Evolutionary conservation across 2,113 vertebrate genomes (phyloP), one percentile per base, ranked within the genome.

Genomic region (Corapipo altera): DNA sequence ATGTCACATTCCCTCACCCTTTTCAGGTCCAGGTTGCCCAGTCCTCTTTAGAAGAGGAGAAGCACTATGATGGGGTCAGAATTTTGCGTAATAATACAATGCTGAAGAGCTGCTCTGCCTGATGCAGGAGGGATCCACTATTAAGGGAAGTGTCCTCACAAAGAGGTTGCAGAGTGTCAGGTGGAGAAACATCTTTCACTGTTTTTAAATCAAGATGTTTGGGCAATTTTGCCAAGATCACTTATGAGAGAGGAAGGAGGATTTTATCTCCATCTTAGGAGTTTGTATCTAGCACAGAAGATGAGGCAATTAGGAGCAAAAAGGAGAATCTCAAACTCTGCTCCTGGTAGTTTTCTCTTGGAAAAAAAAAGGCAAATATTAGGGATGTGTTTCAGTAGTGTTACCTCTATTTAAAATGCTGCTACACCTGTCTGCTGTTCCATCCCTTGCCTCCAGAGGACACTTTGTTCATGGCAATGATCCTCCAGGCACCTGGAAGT

Each of bases 331-430:
- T 44, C 33, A 49, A 64, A 51, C 21, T 86, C 51, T 58, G 32
- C 4, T 70, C 2, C 16, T 39, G 12, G 24, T 6, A 26, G 11
- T 33, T 57, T 70, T 43, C 27, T 43, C 13, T 9, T 27, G 11
- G 5, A 12, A 49, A 79, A 57, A 28, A 43, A 6, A 1, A 7
- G 26, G 8, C 5, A 27, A 70, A 32, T n/a, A 58, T 80, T 59
- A 44, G 2, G 20, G 8, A 76, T 0, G 1, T 15, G 9, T 73
- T 84, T 52, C 19, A 30, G 8, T 23, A 27, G 13, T 15, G 15
- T 33, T 27, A 13, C 3, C 8, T 6, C 1, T 76, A 37, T 73
- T 70, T 76, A 69, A 59, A 48, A 20, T 26, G 12, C 49, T 33
- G 0, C 28, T 70, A 9, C n/a, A 46, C 18, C 33, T 39, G 8